Evolutionary conservation across 2,888 invertebrate genomes (phyloP).

Genomic region (Epistrophella euchroma): DNA sequence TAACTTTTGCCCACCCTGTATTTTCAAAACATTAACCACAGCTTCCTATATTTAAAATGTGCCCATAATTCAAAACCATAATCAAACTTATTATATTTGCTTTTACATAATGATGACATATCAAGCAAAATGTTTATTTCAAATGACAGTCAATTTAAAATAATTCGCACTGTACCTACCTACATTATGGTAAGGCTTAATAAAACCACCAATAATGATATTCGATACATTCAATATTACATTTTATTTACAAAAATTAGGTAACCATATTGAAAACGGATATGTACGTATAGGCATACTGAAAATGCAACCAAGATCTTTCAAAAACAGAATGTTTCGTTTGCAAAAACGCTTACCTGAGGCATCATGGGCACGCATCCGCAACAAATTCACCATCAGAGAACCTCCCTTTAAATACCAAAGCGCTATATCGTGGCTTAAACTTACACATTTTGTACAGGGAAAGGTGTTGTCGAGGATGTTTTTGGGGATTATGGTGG

Average conservation of each 20-base stretch:
- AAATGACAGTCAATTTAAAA: conserved; percentile 48
- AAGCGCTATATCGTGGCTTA: conserved; percentile 24
- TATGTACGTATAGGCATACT: background rate
- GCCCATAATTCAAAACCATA: background rate
- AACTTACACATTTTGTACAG: conserved; percentile 4
- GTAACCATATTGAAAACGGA: background rate
- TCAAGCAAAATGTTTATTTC: conserved; percentile 8
- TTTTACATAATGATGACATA: conserved; percentile 1
- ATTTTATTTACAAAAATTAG: conserved; percentile 16
- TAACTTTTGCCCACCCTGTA: too few species aligned
- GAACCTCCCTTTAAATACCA: conserved; percentile 4
- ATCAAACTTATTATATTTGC: background rate
- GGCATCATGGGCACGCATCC: conserved; percentile 20
- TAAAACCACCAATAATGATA: background rate
- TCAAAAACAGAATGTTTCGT: conserved; percentile 23
- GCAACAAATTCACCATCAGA: conserved; percentile 21
- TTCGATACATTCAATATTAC: background rate
- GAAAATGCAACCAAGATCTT: conserved; percentile 10
- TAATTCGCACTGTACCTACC: conserved; percentile 38
- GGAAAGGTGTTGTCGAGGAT: conserved; percentile 9
- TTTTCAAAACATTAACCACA: background rate
- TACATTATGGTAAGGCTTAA: background rate
- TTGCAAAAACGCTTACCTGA: conserved; percentile 14
- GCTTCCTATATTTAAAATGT: background rate
- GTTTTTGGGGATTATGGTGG: conserved; percentile 56